Base-by-base conservation (phyloP, 2,888 invertebrate genomes). In the Lamellibrachia columna region DNA sequence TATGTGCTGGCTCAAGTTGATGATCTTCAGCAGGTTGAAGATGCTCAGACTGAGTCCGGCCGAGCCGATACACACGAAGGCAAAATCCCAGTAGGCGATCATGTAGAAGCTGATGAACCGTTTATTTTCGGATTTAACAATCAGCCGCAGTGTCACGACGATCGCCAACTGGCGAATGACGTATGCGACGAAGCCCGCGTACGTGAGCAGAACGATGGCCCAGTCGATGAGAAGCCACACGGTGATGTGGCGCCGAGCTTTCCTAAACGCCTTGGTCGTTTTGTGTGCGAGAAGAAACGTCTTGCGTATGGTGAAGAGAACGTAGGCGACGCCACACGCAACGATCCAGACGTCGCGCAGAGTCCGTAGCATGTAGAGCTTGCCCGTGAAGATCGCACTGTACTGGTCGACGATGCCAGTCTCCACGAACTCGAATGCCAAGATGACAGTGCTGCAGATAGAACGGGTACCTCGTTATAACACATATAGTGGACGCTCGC, bases 41-140 rank as follows among this genome's bases (percentile, higher is more conserved):
- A 75, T 75, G 6, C 75, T 75, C 15, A 75, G 75, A 22, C 75
- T 75, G 6, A 75, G 75, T 6, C 22, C 75, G 22, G 75, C 75
- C 3, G 75, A 75, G 6, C 75, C 75, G 75, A 75, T n/a, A n/a
- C 4, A 22, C 75, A 75, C n/a, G 22, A 75, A 75, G 22, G 22
- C 75, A n/a, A 22, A 75, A n/a, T 75, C 75, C 75, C 75, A 75
- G 75, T 75, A 75, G 75, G 75, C 75, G 75, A 75, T 75, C 75
- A 75, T 75, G 75, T 75, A 75, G 75, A 75, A 75, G 75, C 75
- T 22, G 22, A 75, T 22, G 75, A 22, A 75, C 75, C 22, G 75
- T 22, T 6, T 22, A n/a, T 75, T 11, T 6, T 11, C 75, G 75
- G 75, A 75, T n/a, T 15, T n/a, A n/a, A 75, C 22, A 6, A 75